Percentiles rank a stretch among this genome's conserved stretches.
phyloP scores from a whole-genome alignment of 2,797 vertebrate species.

The Discoglossus pictus region DNA sequence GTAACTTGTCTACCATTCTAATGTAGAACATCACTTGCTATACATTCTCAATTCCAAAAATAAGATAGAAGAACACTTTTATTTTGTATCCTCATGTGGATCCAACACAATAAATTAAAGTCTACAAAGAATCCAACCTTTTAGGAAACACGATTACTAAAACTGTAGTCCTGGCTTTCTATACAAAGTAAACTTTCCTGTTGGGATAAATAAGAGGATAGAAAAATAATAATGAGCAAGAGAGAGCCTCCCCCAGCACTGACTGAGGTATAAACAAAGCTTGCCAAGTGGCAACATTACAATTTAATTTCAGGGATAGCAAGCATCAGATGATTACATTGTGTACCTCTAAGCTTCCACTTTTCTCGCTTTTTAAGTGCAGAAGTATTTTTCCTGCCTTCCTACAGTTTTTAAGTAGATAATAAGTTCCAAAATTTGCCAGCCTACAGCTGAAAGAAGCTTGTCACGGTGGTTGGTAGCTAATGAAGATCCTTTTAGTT shows the following conservation, averaged over 20 bases:
- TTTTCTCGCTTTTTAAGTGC: constrained; percentile 70
- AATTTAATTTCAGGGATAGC: constrained; percentile 43
- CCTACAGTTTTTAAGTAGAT: constrained; percentile 79
- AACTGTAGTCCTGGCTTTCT: constrained; percentile 10
- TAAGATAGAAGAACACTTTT: background rate
- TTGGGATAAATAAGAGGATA: constrained; percentile 43
- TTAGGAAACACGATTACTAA: constrained; percentile 7
- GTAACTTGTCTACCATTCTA: too few relatives aligned
- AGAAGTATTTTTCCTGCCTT: constrained; percentile 75
- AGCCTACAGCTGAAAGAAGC: constrained; percentile 78
- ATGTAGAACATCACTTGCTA: background rate
- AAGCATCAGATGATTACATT: constrained; percentile 43
- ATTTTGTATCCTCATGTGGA: constrained; percentile 1
- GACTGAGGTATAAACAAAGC: constrained; percentile 37
- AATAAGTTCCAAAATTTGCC: constrained; percentile 81
- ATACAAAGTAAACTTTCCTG: constrained; percentile 30
- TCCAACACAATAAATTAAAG: constrained; percentile 8
- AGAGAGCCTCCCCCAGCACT: constrained; percentile 4
- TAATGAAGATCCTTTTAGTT: constrained; percentile 92
- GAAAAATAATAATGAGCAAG: constrained; percentile 35
- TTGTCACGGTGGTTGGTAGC: constrained; percentile 86
- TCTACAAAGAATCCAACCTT: constrained; percentile 9
- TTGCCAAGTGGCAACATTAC: constrained; percentile 26
- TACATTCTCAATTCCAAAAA: background rate
- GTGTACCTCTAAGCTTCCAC: constrained; percentile 60